A percentile compares a stretch with the other conserved stretches of the same genome.
Evolutionary conservation across 1,140 invertebrate species (phyloP).

Genomic region (Anthonomus grandis): DNA sequence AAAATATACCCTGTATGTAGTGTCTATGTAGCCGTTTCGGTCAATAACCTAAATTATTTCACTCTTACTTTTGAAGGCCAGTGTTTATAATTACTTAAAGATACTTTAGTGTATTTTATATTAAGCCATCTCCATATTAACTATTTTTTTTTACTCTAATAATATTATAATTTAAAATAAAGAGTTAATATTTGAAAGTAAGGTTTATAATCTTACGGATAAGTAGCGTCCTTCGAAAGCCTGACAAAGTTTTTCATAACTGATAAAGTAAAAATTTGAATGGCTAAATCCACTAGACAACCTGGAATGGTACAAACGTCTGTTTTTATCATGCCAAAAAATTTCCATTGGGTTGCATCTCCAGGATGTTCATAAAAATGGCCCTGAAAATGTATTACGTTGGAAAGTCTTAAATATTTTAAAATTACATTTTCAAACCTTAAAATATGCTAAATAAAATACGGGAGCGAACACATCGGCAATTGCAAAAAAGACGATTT

Average conservation of each 20-base stretch:
- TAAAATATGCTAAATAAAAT: constrained; percentile 7
- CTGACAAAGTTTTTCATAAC: neutral
- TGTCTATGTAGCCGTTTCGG: no score
- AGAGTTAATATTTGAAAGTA: no score
- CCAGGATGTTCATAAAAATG: constrained; percentile 5
- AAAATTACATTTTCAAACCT: neutral
- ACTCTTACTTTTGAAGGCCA: no score
- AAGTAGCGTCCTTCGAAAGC: neutral
- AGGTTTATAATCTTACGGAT: no score
- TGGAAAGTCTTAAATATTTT: neutral
- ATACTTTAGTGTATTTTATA: no score
- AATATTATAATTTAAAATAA: no score
- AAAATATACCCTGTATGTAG: no score
- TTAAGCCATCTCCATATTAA: no score
- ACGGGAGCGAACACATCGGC: neutral
- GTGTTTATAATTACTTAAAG: no score
- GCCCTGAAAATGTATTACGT: neutral
- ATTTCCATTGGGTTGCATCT: neutral
- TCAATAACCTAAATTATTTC: no score
- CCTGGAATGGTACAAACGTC: neutral
- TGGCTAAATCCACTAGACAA: neutral
- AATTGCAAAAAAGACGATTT: neutral
- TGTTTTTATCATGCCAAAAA: neutral
- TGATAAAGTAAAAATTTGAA: neutral
- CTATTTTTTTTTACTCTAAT: no score